These are phyloP conservation scores for Athalia rosae DNA, from an alignment of 2,888 invertebrate species.

Conservation along the genomic window DNA sequence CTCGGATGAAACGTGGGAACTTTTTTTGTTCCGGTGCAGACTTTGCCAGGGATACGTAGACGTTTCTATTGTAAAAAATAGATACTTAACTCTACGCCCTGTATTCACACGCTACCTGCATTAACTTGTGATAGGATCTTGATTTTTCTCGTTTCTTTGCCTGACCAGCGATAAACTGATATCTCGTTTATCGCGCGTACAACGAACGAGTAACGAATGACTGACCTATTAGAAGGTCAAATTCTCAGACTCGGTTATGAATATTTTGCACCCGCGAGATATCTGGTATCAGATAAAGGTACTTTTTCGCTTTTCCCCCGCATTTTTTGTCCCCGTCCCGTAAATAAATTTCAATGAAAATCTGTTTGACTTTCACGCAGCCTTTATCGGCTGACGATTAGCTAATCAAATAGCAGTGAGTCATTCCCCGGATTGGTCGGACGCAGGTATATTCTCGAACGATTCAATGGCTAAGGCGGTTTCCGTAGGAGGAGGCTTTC, in stretches of 20 bases:
- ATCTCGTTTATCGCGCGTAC: conserved; percentile 9
- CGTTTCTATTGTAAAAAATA: conserved; percentile 10
- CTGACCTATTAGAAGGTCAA: conserved; percentile 10
- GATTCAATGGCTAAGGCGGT: conserved; percentile 27
- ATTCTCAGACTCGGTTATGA: conserved; percentile 12
- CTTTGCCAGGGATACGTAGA: background rate
- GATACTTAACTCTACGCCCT: conserved; percentile 9
- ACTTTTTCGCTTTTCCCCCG: background rate
- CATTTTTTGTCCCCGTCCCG: background rate
- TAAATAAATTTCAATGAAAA: background rate
- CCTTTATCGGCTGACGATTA: background rate
- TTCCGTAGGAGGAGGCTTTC: conserved; percentile 18
- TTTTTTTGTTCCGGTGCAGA: conserved; percentile 11
- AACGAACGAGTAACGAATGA: conserved; percentile 16
- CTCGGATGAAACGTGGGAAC: conserved; percentile 7
- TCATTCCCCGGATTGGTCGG: background rate
- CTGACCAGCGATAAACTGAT: conserved; percentile 26
- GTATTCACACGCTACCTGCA: conserved; percentile 37
- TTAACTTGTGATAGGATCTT: conserved; percentile 22
- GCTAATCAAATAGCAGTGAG: background rate
- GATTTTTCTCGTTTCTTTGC: conserved; percentile 34
- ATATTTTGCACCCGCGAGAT: background rate
- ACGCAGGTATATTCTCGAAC: background rate
- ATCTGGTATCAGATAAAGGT: conserved; percentile 8
- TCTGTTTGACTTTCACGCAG: background rate